phyloP scores from a whole-genome alignment of 2,797 vertebrate genomes.

The Astyanax mexicanus region DNA sequence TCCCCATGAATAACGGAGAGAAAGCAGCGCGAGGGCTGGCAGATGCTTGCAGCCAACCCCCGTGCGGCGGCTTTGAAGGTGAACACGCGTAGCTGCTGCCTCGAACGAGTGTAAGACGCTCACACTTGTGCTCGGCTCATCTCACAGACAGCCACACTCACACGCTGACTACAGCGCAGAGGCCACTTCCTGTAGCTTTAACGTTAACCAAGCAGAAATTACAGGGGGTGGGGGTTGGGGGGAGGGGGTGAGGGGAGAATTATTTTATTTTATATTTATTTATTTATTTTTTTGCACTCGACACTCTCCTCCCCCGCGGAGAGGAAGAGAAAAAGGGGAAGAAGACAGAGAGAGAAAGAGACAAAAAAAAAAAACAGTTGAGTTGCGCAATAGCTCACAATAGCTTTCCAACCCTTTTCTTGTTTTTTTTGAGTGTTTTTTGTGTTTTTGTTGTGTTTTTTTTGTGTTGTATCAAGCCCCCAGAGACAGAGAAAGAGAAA shows the following conservation, averaged over 20 bases:
- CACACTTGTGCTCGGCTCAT: background rate
- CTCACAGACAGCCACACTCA: constrained; percentile 12
- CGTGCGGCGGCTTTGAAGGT: background rate
- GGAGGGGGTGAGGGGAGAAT: no score
- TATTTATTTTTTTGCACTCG: background rate
- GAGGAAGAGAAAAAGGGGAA: background rate
- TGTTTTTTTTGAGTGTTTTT: constrained; percentile 32
- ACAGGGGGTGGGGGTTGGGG: background rate
- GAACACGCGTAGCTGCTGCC: constrained; percentile 21
- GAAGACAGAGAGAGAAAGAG: background rate
- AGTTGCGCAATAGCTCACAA: constrained; percentile 20
- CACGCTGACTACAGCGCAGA: constrained; percentile 17
- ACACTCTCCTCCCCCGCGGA: constrained; percentile 12
- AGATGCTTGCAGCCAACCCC: background rate
- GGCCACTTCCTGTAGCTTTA: constrained; percentile 54
- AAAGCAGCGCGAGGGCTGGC: background rate
- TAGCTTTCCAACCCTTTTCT: constrained; percentile 1
- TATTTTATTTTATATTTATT: no score
- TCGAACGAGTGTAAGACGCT: constrained; percentile 17
- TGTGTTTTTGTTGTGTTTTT: constrained; percentile 17
- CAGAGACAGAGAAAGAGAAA: no score
- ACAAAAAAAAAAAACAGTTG: background rate
- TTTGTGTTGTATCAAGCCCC: no score
- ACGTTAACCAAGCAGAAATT: constrained; percentile 6
- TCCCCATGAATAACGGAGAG: constrained; percentile 27